Percentiles rank a stretch among this genome's conserved stretches.
Evolutionary conservation across 2,888 invertebrate species (phyloP).

Genomic region (Caenorhabditis angaria): DNA sequence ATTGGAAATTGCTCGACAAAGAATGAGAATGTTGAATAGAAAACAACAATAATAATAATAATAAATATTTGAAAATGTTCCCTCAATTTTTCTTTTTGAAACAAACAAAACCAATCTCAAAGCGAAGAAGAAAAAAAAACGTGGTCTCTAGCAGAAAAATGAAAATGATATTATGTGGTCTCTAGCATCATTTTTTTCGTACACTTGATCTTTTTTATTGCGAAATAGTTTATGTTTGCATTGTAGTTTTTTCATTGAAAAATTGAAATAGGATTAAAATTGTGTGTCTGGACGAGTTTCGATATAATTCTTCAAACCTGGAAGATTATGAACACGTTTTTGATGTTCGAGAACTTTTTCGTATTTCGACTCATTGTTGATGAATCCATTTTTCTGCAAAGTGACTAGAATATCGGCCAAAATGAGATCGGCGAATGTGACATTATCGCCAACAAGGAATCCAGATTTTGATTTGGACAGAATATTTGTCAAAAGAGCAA

Average conservation of each 20-base stretch:
- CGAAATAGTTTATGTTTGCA: background rate
- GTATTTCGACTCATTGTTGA: slow-evolving; percentile 13
- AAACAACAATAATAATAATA: background rate
- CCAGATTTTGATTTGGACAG: slow-evolving; percentile 30
- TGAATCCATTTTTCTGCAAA: slow-evolving; percentile 18
- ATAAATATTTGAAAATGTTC: slow-evolving; percentile 2
- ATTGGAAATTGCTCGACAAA: background rate
- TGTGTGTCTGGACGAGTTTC: slow-evolving; percentile 23
- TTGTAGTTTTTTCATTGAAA: background rate
- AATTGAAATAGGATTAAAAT: slow-evolving; percentile 9
- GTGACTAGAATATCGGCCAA: slow-evolving; percentile 31
- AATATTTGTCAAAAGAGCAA: slow-evolving; percentile 12
- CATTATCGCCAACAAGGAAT: slow-evolving; percentile 29
- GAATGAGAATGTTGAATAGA: background rate
- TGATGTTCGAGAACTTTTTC: slow-evolving; percentile 8
- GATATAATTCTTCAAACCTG: slow-evolving; percentile 26
- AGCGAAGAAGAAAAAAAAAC: too few species aligned
- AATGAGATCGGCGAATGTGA: slow-evolving; percentile 38
- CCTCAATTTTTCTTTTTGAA: slow-evolving; percentile 15
- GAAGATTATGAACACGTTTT: slow-evolving; percentile 13
- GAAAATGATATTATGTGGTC: background rate
- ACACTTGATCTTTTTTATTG: background rate
- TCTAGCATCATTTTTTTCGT: background rate
- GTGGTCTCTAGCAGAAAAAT: background rate
- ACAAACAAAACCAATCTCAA: slow-evolving; percentile 13